Percentiles rank a stretch among this genome's conserved stretches.
phyloP scores from a whole-genome alignment of 2,888 invertebrate species.

The Ormyrus labotus region DNA sequence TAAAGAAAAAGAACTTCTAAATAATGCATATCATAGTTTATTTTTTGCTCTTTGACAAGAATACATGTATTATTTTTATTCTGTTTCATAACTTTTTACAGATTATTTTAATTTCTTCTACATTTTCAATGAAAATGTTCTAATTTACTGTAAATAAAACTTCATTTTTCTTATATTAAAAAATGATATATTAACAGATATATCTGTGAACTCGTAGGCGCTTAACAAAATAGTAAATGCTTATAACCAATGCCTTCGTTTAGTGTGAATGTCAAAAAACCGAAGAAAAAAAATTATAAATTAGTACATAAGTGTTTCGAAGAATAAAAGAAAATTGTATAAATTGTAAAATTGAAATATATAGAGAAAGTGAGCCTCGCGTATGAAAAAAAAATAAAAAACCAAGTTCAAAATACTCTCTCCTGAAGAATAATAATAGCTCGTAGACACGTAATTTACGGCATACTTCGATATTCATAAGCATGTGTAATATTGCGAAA shows the following conservation, averaged over 20 bases:
- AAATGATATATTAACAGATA: constrained; percentile 16
- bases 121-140: neutral
- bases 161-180: neutral
- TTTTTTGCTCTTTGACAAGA: no score
- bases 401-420: constrained; percentile 53
- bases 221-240: constrained; percentile 40
- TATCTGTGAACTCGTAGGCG: constrained; percentile 51
- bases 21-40: no score
- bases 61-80: no score
- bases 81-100: no score
- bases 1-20: neutral
- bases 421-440: constrained; percentile 23
- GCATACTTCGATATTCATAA: constrained; percentile 39
- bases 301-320: constrained; percentile 40
- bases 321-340: constrained; percentile 45
- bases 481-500: constrained; percentile 25
- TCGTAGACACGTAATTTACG: constrained; percentile 26
- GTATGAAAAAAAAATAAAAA: constrained; percentile 1
- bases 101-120: no score
- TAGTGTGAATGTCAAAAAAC: constrained; percentile 52
- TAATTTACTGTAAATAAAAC: neutral
- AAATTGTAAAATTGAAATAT: constrained; percentile 53
- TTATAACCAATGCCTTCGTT: constrained; percentile 48
- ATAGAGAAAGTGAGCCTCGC: constrained; percentile 41
- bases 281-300: constrained; percentile 31